Evolutionary conservation across 2,113 vertebrate genomes (phyloP), one percentile per base, ranked within the genome.

Genomic region (Petroica traversi): DNA sequence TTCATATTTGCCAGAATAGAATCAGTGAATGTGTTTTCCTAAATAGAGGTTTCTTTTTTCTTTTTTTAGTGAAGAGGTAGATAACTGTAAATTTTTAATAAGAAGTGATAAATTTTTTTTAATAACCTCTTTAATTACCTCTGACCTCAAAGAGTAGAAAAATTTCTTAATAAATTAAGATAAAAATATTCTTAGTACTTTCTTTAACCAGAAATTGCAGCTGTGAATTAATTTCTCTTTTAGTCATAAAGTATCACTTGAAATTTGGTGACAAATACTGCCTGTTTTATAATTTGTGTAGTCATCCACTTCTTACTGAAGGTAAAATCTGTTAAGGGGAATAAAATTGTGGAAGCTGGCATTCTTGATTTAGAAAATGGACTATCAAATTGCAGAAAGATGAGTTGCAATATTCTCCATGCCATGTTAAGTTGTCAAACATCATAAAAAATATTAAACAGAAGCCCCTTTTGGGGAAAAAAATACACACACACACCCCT

Each of bases 401-500:
- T 76, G 31, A 28, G 19, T 3, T 80, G 23, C 17, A 64, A 52
- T 71, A 84, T 22, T 22, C 8, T 34, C 9, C 14, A 77, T n/a
- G 16, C 12, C 3, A 6, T 52, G 46, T 77, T 54, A 88, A 52
- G 25, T 34, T 85, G 10, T 19, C 45, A 41, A 68, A 13, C 19
- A 82, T 23, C 13, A 45, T 45, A 45, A 26, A 68, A 46, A 80
- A 62, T 64, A 8, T 25, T 41, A 12, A 76, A 24, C 57, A 90
- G 55, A 85, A 67, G 6, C 6, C 33, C 3, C 19, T 59, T 54
- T 55, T 33, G 72, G 58, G 12, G 33, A 29, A 52, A 45, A 22
- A 11, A 11, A 9, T 1, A 6, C 15, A 22, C 3, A 5, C n/a
- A 24, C n/a, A n/a, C n/a, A n/a, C n/a, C n/a, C n/a, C n/a, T n/a